phyloP scores from a whole-genome alignment of 2,113 vertebrate genomes.

The Tor tambroides region DNA sequence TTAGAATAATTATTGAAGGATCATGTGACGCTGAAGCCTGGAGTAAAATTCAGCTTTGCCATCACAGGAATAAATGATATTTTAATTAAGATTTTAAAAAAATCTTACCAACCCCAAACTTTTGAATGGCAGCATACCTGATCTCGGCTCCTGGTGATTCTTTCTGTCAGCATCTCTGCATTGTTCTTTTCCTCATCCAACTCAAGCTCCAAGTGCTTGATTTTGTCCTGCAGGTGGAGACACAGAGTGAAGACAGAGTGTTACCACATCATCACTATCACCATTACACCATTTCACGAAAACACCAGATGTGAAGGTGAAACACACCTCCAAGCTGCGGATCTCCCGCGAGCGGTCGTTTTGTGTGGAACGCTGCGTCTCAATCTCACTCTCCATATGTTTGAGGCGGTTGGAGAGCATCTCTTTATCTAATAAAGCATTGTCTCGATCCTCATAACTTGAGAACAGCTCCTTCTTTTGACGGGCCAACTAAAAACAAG shows the following conservation, averaged over 20 bases:
- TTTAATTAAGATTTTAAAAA: no score
- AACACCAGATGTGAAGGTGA: not conserved
- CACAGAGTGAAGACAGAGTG: not conserved
- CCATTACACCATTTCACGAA: not conserved
- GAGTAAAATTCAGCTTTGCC: not conserved
- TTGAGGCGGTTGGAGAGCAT: constrained; percentile 85
- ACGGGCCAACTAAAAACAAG: constrained; percentile 74
- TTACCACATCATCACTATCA: not conserved
- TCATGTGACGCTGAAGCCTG: no score
- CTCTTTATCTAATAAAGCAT: constrained; percentile 84
- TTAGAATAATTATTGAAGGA: not conserved
- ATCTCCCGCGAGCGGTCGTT: constrained; percentile 83
- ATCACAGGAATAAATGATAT: no score
- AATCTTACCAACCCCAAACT: no score
- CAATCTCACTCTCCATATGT: constrained; percentile 84
- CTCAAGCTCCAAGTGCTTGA: constrained; percentile 85
- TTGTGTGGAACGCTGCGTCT: constrained; percentile 78
- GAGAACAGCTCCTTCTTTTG: constrained; percentile 85
- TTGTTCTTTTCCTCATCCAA: constrained; percentile 89
- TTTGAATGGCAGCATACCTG: constrained; percentile 67
- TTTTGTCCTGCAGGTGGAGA: constrained; percentile 78
- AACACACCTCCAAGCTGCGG: constrained; percentile 84
- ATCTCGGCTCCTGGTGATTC: constrained; percentile 85
- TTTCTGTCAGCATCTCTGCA: constrained; percentile 86
- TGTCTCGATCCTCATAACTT: constrained; percentile 82